Conservation (phyloP, 2,113 vertebrate genomes). For the Leucopternis melanops region DNA sequence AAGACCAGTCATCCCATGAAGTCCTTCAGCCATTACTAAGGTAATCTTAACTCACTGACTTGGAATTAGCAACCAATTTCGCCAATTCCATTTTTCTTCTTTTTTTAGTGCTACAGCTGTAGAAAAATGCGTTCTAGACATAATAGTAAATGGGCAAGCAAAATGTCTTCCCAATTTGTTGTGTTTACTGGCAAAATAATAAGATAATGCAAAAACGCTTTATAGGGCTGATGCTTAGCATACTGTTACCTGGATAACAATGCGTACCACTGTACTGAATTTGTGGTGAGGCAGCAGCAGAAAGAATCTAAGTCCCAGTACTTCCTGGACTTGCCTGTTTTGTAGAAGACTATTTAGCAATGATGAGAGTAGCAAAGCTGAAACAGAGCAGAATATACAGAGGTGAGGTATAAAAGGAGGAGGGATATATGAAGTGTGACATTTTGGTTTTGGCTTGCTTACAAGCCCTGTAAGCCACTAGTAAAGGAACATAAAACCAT, state of each 20-base stretch:
- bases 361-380: background rate
- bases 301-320: background rate
- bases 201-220: background rate
- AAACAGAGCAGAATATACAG: background rate
- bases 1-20: slow-evolving; percentile 97
- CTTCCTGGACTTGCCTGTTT: background rate
- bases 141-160: background rate
- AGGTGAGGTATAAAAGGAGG: background rate
- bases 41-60: slow-evolving; percentile 58
- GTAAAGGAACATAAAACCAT: background rate
- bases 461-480: background rate
- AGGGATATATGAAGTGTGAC: background rate
- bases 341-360: background rate
- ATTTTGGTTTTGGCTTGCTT: background rate
- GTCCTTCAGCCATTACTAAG: slow-evolving; percentile 95
- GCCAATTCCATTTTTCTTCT: background rate
- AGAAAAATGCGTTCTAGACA: background rate
- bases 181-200: background rate
- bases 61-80: background rate
- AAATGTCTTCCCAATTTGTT: background rate
- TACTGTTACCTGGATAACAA: background rate
- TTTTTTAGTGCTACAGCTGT: background rate
- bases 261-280: background rate
- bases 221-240: background rate
- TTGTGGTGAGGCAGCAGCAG: background rate